Evolutionary conservation across 2,113 vertebrate genomes (phyloP), one percentile per base, ranked within the genome.

Genomic region (Nibea albiflora): DNA sequence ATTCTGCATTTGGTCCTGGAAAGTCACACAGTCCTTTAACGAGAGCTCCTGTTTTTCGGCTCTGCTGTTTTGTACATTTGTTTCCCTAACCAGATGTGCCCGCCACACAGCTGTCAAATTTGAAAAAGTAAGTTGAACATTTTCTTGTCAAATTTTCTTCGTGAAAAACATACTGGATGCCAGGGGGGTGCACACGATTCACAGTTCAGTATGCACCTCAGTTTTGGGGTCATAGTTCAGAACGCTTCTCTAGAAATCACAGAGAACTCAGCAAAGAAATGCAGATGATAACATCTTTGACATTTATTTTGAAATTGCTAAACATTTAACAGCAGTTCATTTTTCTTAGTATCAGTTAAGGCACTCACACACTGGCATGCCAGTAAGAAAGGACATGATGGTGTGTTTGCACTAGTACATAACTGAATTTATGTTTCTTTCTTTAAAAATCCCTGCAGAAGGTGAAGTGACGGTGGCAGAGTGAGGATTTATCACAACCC

Each of bases 121-220:
- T 28, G 20, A 76, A 52, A 60, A 89, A 28, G 91, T 92, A 87
- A 91, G 88, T 92, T 77, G 17, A 15, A 74, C 0, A 10, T 49
- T 49, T 49, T 75, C 75, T 44, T 68, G 17, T 0, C 3, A 39
- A 11, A 3, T n/a, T 53, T 50, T 50, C 17, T 53, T 52, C 9
- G 8, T 50, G 17, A 50, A 50, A 19, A 50, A 17, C 49, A 50
- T 50, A 50, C 19, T n/a, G n/a, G 35, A 39, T 39, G 0, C 35
- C 35, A 39, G 35, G 8, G 35, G 35, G 6, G 4, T 22, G 22
- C 53, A 11, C 4, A 5, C 17, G 19, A 19, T 50, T 19, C 17
- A 50, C 4, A 5, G 49, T 50, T 10, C 1, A 5, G n/a, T 54
- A 12, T 54, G n/a, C 5, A 22, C 53, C 53, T n/a, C 20, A 54